Evolutionary conservation across 2,888 invertebrate species (phyloP).

Genomic region (Diaprepes abbreviatus): DNA sequence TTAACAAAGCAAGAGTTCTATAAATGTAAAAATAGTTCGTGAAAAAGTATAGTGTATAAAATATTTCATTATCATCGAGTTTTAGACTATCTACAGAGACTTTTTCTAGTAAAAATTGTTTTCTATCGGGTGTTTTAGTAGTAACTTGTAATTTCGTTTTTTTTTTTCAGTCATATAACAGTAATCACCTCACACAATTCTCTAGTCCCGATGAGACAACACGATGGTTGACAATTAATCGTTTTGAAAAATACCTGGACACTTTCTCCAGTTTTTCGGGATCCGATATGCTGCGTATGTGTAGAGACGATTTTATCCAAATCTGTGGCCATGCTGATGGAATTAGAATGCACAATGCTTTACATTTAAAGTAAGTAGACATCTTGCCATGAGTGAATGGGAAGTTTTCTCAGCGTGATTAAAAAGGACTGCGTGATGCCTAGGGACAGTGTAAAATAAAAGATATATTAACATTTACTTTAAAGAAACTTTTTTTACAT

Average conservation of each 20-base stretch:
- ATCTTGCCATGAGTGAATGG: too few species aligned
- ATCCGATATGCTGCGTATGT: constrained; percentile 88
- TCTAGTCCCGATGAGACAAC: constrained; percentile 81
- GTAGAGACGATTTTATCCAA: constrained; percentile 92
- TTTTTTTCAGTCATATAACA: constrained; percentile 35
- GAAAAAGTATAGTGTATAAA: constrained; percentile 2
- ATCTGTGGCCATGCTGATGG: constrained; percentile 96
- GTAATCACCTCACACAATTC: constrained; percentile 72
- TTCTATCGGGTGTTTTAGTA: too few species aligned
- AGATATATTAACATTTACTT: too few species aligned
- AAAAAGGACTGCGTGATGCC: too few species aligned
- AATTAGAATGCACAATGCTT: constrained; percentile 90
- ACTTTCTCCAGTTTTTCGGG: constrained; percentile 91
- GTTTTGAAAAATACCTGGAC: constrained; percentile 82
- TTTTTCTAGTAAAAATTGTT: too few species aligned
- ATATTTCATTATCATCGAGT: too few species aligned
- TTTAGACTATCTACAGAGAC: too few species aligned
- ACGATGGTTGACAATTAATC: constrained; percentile 83
- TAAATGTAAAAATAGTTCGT: background rate
- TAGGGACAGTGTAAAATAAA: too few species aligned
- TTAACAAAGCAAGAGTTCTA: too few species aligned
- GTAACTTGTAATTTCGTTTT: background rate
- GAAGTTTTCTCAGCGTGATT: too few species aligned
- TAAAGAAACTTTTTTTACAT: too few species aligned
- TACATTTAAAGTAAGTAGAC: constrained; percentile 87